phyloP scores from a whole-genome alignment of 2,888 invertebrate species.

The Lottia scabra region DNA sequence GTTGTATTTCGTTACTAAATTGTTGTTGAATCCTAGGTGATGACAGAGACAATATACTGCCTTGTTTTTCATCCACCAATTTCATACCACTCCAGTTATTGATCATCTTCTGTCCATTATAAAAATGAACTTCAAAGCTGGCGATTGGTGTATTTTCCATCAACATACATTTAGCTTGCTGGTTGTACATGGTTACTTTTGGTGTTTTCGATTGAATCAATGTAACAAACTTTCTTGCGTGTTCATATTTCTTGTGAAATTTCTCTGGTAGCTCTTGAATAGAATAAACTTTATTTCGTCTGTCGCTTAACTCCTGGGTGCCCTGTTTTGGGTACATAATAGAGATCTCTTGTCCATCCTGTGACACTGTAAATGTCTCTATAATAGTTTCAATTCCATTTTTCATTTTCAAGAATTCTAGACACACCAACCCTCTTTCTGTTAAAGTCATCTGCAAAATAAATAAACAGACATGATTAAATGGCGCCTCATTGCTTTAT shows the following conservation, averaged over 20 bases:
- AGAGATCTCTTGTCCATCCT: background rate
- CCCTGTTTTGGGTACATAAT: background rate
- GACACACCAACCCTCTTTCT: background rate
- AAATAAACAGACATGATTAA: too few relatives aligned
- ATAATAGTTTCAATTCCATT: background rate
- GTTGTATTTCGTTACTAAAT: background rate
- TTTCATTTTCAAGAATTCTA: background rate
- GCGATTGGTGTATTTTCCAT: background rate
- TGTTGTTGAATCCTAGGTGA: background rate
- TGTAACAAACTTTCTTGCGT: background rate
- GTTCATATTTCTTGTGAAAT: background rate
- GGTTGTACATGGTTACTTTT: background rate
- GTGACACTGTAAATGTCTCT: background rate
- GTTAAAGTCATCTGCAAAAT: background rate
- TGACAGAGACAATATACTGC: background rate
- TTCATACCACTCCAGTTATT: slow-evolving; percentile 1
- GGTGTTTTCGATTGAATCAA: background rate
- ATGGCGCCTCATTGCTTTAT: too few relatives aligned
- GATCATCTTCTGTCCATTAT: background rate
- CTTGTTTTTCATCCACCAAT: background rate
- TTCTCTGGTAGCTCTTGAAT: background rate
- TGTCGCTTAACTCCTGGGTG: background rate
- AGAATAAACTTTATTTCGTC: background rate
- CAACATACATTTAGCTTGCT: background rate
- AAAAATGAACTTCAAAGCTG: background rate